Evolutionary conservation across 2,797 vertebrate genomes (phyloP), one percentile per base, ranked within the genome.

Genomic region (Sitta carolinensis): DNA sequence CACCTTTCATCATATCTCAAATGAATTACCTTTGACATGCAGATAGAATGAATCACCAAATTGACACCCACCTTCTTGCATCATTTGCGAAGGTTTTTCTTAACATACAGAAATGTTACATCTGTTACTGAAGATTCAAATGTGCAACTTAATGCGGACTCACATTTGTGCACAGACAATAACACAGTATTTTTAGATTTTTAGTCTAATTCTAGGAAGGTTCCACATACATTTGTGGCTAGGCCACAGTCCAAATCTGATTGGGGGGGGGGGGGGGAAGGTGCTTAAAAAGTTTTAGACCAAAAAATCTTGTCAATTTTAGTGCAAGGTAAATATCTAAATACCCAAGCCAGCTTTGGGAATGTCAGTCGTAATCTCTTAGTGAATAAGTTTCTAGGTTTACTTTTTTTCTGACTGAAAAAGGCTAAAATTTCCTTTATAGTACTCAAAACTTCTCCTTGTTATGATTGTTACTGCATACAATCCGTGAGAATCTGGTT

Each of bases 211-310:
- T 42, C 42, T 50, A 40, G 45, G n/a, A 81, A 66, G 30, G 45
- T 50, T 66, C 17, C 14, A 40, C 18, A n/a, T 74, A 26, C 10
- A 29, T 61, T 47, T 79, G 29, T 47, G 36, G 34, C 38, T 64
- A 48, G 26, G 40, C 13, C 61, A 81, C 48, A 64, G 38, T 19
- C 40, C 34, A 78, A 43, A 61, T 58, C 27, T 13, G 1, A 13
- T 16, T 6, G 5, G 1, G 2, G 2, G 1, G 1, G 2, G 5
- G 1, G 2, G 2, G 2, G 4, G 2, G 0, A 30, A 47, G 13
- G 21, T 36, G 47, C 32, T 79, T 87, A 22, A 55, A 91, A 82
- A 43, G 25, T 74, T 47, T 66, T 52, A 78, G 51, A 51, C 12
- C 78, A 66, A 73, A 10, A 42, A 69, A 21, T 26, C 38, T 58